A percentile compares a stretch with the other conserved stretches of the same genome.
Conservation (phyloP, 2,113 vertebrate species). For the Onychostruthus taczanowskii region DNA sequence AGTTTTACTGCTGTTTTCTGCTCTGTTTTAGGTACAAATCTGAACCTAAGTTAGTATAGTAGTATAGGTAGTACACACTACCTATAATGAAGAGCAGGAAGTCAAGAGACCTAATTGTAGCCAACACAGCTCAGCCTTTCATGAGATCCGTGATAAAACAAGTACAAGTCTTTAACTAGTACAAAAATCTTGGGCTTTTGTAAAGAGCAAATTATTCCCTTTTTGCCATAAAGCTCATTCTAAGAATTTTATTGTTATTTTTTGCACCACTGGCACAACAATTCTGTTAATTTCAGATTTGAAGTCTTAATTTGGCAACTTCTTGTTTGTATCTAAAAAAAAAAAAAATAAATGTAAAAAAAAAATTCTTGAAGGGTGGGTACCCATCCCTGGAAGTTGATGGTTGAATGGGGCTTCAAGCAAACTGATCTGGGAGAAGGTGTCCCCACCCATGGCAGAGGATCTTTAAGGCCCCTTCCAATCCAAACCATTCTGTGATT, state of each 20-base stretch:
- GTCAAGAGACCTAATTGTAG: background rate
- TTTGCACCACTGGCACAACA: background rate
- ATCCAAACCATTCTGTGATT: background rate
- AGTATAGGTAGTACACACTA: background rate
- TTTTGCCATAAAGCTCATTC: background rate
- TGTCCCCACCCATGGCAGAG: background rate
- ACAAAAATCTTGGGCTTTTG: background rate
- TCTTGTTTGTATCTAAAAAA: background rate
- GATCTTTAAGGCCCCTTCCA: background rate
- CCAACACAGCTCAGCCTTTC: background rate
- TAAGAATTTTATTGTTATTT: background rate
- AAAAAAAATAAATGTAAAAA: background rate
- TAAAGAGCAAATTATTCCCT: background rate
- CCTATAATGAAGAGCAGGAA: background rate
- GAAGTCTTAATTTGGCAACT: background rate
- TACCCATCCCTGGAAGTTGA: background rate
- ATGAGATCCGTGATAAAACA: background rate
- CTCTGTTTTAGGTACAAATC: background rate
- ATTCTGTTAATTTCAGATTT: background rate
- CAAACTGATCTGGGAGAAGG: background rate
- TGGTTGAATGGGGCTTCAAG: rapidly evolving
- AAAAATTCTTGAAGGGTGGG: background rate
- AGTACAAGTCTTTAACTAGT: background rate
- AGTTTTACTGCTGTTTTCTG: background rate
- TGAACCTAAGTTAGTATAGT: background rate